Conservation (phyloP, 2,113 vertebrate species). For the Anguilla rostrata region DNA sequence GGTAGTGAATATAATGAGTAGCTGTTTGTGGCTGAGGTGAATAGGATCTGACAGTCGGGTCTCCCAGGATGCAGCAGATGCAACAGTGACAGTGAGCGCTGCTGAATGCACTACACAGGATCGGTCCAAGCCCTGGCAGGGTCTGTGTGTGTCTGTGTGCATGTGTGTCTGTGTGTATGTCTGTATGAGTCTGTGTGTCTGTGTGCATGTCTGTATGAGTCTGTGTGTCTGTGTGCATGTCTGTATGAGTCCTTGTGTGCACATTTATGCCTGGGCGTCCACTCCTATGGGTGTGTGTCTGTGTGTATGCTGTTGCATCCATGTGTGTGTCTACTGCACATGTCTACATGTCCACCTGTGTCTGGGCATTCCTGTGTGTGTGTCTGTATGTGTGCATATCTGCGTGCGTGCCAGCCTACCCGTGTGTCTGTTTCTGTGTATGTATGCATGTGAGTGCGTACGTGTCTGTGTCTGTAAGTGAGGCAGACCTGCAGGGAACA, state of each 20-base stretch:
- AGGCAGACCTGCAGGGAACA: neutral
- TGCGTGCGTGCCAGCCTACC: neutral
- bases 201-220: constrained; percentile 17
- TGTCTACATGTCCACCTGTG: neutral
- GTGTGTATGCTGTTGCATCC: no score
- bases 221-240: neutral
- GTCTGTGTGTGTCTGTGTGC: neutral
- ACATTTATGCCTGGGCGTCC: neutral
- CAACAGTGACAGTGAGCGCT: neutral
- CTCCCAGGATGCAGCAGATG: constrained; percentile 17
- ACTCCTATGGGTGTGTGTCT: neutral
- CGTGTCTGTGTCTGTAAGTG: neutral
- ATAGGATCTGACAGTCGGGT: constrained; percentile 34
- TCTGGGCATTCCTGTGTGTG: neutral
- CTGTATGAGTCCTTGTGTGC: no score
- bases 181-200: neutral
- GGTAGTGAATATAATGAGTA: constrained; percentile 41
- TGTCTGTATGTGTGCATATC: neutral
- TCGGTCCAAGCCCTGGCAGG: neutral
- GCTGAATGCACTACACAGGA: neutral
- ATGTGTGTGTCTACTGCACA: neutral
- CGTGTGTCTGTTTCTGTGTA: neutral
- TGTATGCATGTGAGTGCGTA: neutral
- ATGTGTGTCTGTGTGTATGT: neutral
- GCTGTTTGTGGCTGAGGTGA: constrained; percentile 35